phyloP scores from a whole-genome alignment of 1,140 invertebrate genomes.

The Zaprionus davidi region DNA sequence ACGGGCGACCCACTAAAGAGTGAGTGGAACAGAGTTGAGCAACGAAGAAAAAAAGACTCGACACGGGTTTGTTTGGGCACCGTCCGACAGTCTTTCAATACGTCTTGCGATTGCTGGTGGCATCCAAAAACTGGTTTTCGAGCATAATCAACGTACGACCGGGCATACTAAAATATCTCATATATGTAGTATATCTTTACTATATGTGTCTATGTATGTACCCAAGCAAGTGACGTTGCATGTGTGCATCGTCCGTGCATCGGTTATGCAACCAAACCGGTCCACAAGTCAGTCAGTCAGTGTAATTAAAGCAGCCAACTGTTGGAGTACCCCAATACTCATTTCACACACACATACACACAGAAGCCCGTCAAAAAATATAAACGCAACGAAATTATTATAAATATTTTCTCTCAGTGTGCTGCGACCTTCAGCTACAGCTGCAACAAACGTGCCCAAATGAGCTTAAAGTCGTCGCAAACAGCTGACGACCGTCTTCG shows the following conservation, averaged over 20 bases:
- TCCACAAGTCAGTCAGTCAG: conserved; percentile 15
- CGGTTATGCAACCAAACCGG: conserved; percentile 45
- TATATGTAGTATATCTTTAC: not conserved
- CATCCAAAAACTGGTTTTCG: conserved; percentile 41
- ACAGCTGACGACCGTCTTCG: conserved; percentile 2
- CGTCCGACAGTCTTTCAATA: not conserved
- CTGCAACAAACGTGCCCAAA: conserved; percentile 30
- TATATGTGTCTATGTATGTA: not conserved
- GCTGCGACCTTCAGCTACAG: conserved; percentile 36
- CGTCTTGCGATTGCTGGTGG: not conserved
- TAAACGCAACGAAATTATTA: not conserved
- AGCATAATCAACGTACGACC: conserved; percentile 33
- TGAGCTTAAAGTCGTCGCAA: not conserved
- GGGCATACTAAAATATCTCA: conserved; percentile 41
- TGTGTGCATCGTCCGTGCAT: conserved; percentile 4
- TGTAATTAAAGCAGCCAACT: conserved; percentile 38
- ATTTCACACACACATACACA: not conserved
- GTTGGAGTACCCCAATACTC: conserved; percentile 18
- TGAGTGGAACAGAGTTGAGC: not conserved
- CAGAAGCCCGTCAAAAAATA: not conserved
- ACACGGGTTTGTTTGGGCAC: not conserved
- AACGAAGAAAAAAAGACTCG: not conserved
- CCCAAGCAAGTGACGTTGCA: not conserved
- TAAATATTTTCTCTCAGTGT: conserved; percentile 10
- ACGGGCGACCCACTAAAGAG: conserved; percentile 26